A percentile compares a stretch with the other conserved stretches of the same genome.
These are phyloP conservation scores for Polyploca ridens DNA, from an alignment of 2,888 invertebrate genomes.

Conservation along the genomic window DNA sequence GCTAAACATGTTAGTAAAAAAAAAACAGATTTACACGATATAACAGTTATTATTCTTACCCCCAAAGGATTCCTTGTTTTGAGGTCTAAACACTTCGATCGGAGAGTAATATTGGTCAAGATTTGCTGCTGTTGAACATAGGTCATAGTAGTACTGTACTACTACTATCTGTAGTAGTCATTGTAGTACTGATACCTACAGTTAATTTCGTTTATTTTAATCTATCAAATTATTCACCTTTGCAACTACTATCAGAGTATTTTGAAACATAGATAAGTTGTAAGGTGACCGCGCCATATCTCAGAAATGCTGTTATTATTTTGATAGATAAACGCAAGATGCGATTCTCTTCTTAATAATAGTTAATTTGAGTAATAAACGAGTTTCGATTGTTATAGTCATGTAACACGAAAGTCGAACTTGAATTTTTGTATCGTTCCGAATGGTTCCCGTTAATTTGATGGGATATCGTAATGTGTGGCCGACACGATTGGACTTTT, in stretches of 20 bases:
- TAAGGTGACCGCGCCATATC: conserved; percentile 35
- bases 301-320: conserved; percentile 33
- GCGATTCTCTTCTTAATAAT: conserved; percentile 57
- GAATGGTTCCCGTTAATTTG: conserved; percentile 68
- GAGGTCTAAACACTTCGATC: too few species aligned
- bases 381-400: conserved; percentile 63
- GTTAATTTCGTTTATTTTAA: not conserved
- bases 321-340: conserved; percentile 31
- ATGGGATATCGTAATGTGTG: conserved; percentile 71
- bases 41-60: too few species aligned
- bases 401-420: conserved; percentile 64
- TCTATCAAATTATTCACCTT: not conserved
- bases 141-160: too few species aligned
- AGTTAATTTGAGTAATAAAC: conserved; percentile 63
- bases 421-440: conserved; percentile 47
- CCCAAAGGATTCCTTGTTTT: too few species aligned
- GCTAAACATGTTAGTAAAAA: too few species aligned
- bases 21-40: too few species aligned
- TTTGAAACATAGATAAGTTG: not conserved
- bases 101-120: too few species aligned
- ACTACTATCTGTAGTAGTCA: too few species aligned
- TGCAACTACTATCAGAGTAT: not conserved
- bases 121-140: too few species aligned
- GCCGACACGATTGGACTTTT: conserved; percentile 66
- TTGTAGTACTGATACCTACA: too few species aligned